Conservation (phyloP, 1,140 invertebrate genomes). For the Tribolium castaneum region DNA sequence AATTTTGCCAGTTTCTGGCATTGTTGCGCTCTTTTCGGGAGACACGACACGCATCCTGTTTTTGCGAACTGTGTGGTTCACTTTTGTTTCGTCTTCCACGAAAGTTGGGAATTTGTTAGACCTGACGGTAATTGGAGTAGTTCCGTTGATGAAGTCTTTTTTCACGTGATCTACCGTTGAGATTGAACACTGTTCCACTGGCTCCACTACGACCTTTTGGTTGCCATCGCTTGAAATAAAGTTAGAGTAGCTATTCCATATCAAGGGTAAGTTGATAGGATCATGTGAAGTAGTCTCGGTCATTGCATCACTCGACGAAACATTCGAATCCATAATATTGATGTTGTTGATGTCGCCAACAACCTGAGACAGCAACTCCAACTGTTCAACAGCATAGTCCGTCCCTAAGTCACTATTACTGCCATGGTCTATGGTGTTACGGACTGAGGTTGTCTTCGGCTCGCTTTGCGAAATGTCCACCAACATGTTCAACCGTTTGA, state of each 20-base stretch:
- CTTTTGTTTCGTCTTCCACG: too few species aligned
- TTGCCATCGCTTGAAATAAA: not conserved
- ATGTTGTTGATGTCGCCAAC: constrained; percentile 9
- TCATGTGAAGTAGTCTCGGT: not conserved
- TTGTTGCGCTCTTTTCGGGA: too few species aligned
- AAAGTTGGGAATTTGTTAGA: too few species aligned
- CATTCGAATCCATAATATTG: constrained; percentile 15
- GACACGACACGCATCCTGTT: too few species aligned
- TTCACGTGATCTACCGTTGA: constrained; percentile 9
- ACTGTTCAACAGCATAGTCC: constrained; percentile 22
- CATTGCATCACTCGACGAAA: not conserved
- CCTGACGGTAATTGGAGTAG: not conserved
- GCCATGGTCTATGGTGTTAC: not conserved
- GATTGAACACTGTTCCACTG: constrained; percentile 13
- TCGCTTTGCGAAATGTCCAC: constrained; percentile 12
- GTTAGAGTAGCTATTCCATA: not conserved
- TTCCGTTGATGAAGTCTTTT: constrained; percentile 1
- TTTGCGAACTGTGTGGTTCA: too few species aligned
- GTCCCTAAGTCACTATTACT: not conserved
- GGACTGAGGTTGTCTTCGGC: not conserved
- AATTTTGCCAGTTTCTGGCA: too few species aligned
- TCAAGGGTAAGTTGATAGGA: not conserved
- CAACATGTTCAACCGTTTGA: constrained; percentile 10
- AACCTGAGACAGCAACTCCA: too few species aligned
- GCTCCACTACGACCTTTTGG: constrained; percentile 29